Conservation (phyloP, 1,140 invertebrate genomes). For the Drosophila varians region DNA sequence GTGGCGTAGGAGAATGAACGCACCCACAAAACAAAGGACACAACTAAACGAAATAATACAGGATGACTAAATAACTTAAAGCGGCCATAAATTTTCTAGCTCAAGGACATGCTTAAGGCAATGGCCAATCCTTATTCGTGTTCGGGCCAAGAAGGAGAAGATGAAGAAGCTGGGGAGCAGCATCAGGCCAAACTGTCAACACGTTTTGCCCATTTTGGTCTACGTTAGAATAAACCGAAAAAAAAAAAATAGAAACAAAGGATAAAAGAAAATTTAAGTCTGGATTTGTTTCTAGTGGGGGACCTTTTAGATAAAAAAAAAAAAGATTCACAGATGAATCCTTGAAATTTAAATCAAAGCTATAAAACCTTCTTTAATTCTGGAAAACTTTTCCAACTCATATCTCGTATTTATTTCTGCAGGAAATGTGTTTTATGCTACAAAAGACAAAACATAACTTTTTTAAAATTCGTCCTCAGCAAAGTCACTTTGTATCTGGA, state of each 20-base stretch:
- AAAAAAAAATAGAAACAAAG: constrained; percentile 6
- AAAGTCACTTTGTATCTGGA: constrained; percentile 30
- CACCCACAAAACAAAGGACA: constrained; percentile 7
- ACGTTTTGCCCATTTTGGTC: constrained; percentile 57
- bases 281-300: constrained; percentile 7
- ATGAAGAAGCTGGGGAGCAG: constrained; percentile 7
- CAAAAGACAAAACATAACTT: no score
- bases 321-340: no score
- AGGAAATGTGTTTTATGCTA: constrained; percentile 3
- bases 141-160: not conserved
- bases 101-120: constrained; percentile 61
- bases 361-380: not conserved
- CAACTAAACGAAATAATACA: constrained; percentile 61
- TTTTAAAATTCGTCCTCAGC: not conserved
- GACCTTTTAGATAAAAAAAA: no score
- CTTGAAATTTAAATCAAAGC: no score
- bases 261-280: constrained; percentile 25
- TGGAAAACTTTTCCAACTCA: not conserved
- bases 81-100: constrained; percentile 57
- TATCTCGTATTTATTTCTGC: not conserved
- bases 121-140: constrained; percentile 14
- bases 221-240: constrained; percentile 22
- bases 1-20: constrained; percentile 19
- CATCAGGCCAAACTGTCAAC: constrained; percentile 51
- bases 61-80: constrained; percentile 66